Conservation (phyloP, 2,113 vertebrate species). For the Apeltes quadracus region DNA sequence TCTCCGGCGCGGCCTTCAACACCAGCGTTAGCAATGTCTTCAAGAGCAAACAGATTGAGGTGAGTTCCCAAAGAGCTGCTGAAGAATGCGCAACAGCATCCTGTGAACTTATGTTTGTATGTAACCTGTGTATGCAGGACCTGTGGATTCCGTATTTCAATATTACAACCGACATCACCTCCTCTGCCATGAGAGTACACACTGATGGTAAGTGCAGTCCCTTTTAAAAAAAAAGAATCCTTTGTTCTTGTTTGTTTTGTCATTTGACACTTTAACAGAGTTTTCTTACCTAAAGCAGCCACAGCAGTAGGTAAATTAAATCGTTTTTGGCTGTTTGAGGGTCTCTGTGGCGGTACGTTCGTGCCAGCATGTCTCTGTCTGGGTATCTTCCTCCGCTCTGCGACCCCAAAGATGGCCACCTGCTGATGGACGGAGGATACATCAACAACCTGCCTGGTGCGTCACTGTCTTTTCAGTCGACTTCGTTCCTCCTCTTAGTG, state of each 20-base stretch:
- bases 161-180: slow-evolving; percentile 94
- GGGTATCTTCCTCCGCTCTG: slow-evolving; percentile 96
- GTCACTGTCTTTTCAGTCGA: slow-evolving; percentile 4
- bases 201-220: slow-evolving; percentile 84
- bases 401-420: slow-evolving; percentile 94
- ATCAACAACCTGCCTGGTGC: slow-evolving; percentile 96
- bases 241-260: not conserved
- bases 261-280: not conserved
- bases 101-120: not conserved
- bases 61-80: slow-evolving; percentile 41
- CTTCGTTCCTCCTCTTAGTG: not conserved
- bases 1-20: slow-evolving; percentile 93
- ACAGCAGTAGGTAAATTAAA: not conserved
- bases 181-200: slow-evolving; percentile 92
- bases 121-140: slow-evolving; percentile 79
- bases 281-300: not conserved
- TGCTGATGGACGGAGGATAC: slow-evolving; percentile 95
- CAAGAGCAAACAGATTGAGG: slow-evolving; percentile 94
- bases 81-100: not conserved
- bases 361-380: slow-evolving; percentile 96
- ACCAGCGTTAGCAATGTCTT: slow-evolving; percentile 87
- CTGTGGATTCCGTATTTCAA: slow-evolving; percentile 96
- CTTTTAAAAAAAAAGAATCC: not conserved
- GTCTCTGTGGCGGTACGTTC: slow-evolving; percentile 92
- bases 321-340: slow-evolving; percentile 72